Conservation (phyloP, 1,140 invertebrate genomes). For the Drosophila biarmipes region DNA sequence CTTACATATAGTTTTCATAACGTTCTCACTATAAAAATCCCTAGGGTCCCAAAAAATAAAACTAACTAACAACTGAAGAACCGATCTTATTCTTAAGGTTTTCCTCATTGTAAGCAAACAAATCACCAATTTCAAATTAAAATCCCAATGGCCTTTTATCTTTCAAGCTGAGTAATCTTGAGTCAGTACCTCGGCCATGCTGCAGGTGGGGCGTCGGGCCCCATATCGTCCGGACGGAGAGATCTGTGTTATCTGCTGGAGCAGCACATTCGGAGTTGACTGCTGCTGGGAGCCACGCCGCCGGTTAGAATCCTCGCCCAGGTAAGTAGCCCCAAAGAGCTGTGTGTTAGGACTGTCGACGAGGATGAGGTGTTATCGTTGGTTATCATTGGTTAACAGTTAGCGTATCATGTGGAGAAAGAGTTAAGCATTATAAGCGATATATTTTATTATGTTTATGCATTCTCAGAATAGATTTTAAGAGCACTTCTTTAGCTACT, state of each 20-base stretch:
- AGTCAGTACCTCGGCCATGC: constrained; percentile 87
- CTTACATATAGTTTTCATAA: too few relatives aligned
- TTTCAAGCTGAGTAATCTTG: background rate
- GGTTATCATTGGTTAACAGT: constrained; percentile 51
- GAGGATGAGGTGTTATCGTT: constrained; percentile 46
- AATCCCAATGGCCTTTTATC: background rate
- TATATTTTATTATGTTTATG: background rate
- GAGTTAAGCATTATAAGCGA: constrained; percentile 15
- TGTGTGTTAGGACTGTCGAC: constrained; percentile 83
- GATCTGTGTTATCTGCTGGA: constrained; percentile 77
- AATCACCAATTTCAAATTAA: background rate
- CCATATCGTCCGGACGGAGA: constrained; percentile 86
- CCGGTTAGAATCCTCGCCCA: constrained; percentile 72
- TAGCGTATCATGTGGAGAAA: constrained; percentile 62
- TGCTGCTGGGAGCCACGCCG: constrained; percentile 49
- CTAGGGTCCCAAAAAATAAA: background rate
- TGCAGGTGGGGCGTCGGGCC: constrained; percentile 87
- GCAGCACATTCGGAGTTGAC: constrained; percentile 33
- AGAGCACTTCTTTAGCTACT: background rate
- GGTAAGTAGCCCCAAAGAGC: constrained; percentile 81
- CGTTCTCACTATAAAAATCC: too few relatives aligned
- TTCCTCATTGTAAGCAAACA: background rate
- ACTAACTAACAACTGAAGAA: background rate
- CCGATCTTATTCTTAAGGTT: background rate
- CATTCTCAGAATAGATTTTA: background rate